Percentiles rank a stretch among this genome's conserved stretches.
Conservation (phyloP, 2,113 vertebrate species). For the Oreocharis arfaki region DNA sequence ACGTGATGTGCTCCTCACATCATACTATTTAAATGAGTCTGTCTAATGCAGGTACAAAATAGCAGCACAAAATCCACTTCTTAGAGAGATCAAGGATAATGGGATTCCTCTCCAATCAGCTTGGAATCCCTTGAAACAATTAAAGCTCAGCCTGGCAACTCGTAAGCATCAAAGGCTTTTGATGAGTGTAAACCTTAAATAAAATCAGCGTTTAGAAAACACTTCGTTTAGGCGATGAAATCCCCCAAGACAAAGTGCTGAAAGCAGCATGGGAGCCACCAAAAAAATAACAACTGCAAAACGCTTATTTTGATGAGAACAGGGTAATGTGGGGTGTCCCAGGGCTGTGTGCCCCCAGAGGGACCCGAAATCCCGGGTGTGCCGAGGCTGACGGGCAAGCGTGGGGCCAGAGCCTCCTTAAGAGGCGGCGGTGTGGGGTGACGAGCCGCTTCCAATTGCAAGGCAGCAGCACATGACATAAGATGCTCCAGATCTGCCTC, state of each 20-base stretch:
- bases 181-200: not conserved
- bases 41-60: not conserved
- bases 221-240: fast-evolving
- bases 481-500: constrained; percentile 15
- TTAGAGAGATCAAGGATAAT: not conserved
- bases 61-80: not conserved
- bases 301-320: not conserved
- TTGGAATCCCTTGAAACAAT: not conserved
- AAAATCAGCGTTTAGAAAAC: not conserved
- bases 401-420: constrained; percentile 54
- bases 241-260: not conserved
- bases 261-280: fast-evolving
- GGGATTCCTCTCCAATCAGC: not conserved
- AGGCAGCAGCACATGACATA: constrained; percentile 65
- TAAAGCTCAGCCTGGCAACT: not conserved
- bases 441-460: constrained; percentile 60
- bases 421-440: constrained; percentile 82
- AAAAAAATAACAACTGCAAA: not conserved
- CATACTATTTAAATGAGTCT: not conserved
- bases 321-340: not conserved
- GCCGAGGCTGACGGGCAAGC: not conserved
- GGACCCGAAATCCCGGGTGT: not conserved
- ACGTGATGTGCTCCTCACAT: fast-evolving
- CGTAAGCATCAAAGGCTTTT: not conserved
- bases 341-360: not conserved